These are phyloP conservation scores for Nowickia ferox DNA, from an alignment of 2,888 invertebrate genomes.

Conservation along the genomic window DNA sequence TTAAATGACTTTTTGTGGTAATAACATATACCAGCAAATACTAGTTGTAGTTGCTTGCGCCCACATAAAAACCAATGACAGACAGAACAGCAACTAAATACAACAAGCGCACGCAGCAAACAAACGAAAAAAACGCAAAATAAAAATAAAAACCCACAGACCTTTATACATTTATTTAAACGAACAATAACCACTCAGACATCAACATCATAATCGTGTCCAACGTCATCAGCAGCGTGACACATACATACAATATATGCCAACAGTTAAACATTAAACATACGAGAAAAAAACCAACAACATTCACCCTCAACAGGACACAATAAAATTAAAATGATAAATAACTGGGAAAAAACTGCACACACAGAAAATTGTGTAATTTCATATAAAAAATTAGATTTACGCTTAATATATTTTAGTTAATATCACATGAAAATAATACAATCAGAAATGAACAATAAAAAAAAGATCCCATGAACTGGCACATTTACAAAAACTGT, in stretches of 20 bases:
- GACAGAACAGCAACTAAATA: slow-evolving; percentile 45
- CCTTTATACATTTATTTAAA: slow-evolving; percentile 63
- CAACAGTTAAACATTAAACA: neutral
- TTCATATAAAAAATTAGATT: slow-evolving; percentile 66
- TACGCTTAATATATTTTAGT: slow-evolving; percentile 71
- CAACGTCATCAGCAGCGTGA: slow-evolving; percentile 39
- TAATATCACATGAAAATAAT: slow-evolving; percentile 65
- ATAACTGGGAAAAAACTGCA: slow-evolving; percentile 30
- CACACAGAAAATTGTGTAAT: slow-evolving; percentile 46
- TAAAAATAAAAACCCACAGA: slow-evolving; percentile 25
- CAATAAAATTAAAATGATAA: slow-evolving; percentile 40
- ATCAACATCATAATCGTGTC: slow-evolving; percentile 55
- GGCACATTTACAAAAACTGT: neutral
- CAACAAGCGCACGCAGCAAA: slow-evolving; percentile 13
- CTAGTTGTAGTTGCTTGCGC: slow-evolving; percentile 26
- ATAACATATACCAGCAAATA: slow-evolving; percentile 51
- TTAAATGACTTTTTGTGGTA: slow-evolving; percentile 70
- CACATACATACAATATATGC: slow-evolving; percentile 17
- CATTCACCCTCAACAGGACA: slow-evolving; percentile 46
- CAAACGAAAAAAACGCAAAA: slow-evolving; percentile 8
- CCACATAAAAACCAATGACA: slow-evolving; percentile 63
- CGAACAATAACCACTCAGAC: slow-evolving; percentile 68
- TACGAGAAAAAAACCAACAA: slow-evolving; percentile 10
- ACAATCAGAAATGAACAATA: slow-evolving; percentile 36
- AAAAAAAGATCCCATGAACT: slow-evolving; percentile 6